Percentiles rank a stretch among this genome's conserved stretches.
Evolutionary conservation across 2,888 invertebrate genomes (phyloP).

Genomic region (Helobdella robusta): DNA sequence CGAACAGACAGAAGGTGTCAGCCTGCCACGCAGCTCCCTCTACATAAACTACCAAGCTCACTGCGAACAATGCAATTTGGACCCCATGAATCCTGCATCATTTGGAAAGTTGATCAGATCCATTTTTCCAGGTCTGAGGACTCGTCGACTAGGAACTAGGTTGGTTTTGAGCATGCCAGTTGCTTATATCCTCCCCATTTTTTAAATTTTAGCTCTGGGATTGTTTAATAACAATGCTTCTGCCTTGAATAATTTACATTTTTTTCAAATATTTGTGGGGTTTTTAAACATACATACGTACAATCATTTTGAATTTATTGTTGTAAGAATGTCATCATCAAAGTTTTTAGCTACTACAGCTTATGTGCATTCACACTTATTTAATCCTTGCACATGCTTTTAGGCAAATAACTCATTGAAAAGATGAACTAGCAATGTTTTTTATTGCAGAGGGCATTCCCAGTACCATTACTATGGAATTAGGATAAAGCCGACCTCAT

Average conservation of each 20-base stretch:
- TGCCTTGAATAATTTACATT: no score
- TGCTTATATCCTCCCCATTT: neutral
- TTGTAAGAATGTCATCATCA: no score
- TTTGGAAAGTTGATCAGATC: constrained; percentile 97
- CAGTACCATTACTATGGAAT: constrained; percentile 99
- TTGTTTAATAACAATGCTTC: no score
- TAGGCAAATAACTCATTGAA: no score
- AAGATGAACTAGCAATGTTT: no score
- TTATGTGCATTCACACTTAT: no score
- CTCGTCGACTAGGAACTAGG: constrained; percentile 85
- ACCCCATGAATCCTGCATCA: constrained; percentile 97
- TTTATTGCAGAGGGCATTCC: constrained; percentile 70
- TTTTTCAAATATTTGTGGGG: no score
- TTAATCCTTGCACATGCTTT: no score
- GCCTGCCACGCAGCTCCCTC: constrained; percentile 81
- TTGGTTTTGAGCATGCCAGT: constrained; percentile 40
- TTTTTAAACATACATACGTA: no score
- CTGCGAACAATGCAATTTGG: constrained; percentile 74
- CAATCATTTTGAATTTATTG: no score
- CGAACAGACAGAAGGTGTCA: constrained; percentile 90
- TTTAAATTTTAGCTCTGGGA: no score
- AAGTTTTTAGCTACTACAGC: no score
- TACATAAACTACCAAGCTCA: constrained; percentile 95
- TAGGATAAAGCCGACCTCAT: constrained; percentile 78
- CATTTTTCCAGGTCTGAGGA: constrained; percentile 88